phyloP scores from a whole-genome alignment of 35 echinoderm and acorn worm species.

The Lytechinus pictus region DNA sequence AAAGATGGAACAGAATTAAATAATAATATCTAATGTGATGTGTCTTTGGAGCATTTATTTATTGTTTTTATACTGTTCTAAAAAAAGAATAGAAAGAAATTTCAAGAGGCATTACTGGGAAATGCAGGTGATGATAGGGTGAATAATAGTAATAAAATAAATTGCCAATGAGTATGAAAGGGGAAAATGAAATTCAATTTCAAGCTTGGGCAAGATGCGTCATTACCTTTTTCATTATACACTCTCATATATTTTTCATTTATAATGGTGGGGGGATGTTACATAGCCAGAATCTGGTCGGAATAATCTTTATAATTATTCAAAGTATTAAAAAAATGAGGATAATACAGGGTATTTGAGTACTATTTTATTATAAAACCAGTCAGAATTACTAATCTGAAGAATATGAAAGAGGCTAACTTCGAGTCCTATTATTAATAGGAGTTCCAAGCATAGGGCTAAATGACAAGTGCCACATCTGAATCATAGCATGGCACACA shows the following conservation, averaged over 20 bases:
- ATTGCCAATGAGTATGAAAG: background rate
- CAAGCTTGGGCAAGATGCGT: background rate
- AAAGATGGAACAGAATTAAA: background rate
- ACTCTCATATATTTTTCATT: background rate
- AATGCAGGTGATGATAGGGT: background rate
- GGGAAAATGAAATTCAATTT: background rate
- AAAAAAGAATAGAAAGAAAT: background rate
- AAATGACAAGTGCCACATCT: background rate
- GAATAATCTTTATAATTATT: too few species aligned
- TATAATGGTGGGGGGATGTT: background rate
- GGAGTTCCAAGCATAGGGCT: background rate
- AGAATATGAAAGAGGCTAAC: too few species aligned
- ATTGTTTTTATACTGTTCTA: too few species aligned
- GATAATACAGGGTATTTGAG: too few species aligned
- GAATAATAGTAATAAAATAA: background rate
- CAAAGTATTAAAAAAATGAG: too few species aligned
- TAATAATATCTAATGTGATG: background rate
- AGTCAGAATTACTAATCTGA: too few species aligned
- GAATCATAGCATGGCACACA: background rate
- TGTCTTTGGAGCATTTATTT: too few species aligned
- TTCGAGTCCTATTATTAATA: too few species aligned
- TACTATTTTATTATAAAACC: too few species aligned
- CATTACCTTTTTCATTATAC: background rate
- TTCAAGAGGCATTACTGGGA: background rate
- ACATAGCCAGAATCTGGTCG: too few species aligned